phyloP scores from a whole-genome alignment of 2,888 invertebrate genomes.

The Clivina fossor region DNA sequence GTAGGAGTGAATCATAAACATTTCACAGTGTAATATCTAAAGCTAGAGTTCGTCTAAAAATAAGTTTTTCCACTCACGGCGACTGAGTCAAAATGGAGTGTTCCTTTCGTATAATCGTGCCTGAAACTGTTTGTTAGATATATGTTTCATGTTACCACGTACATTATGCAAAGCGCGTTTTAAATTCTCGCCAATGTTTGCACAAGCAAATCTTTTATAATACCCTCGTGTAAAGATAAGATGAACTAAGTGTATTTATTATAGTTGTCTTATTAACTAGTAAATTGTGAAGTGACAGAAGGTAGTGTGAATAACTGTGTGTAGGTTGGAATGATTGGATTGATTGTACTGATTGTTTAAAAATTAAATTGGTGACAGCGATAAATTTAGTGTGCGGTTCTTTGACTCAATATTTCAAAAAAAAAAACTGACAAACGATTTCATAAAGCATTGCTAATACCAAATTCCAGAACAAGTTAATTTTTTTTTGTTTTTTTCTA shows the following conservation, averaged over 20 bases:
- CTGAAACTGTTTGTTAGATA: background rate
- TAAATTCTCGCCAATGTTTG: conserved; percentile 7
- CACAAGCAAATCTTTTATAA: conserved; percentile 11
- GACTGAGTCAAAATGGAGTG: conserved; percentile 21
- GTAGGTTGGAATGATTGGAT: no score
- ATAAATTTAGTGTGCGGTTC: no score
- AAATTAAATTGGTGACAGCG: no score
- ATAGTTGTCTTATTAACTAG: background rate
- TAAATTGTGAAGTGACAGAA: background rate
- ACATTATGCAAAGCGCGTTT: no score
- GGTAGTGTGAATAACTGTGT: no score
- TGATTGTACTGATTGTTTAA: no score
- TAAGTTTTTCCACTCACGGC: conserved; percentile 3
- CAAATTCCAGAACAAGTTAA: no score
- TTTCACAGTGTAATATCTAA: conserved; percentile 15
- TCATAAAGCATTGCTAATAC: no score
- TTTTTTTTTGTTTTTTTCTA: no score
- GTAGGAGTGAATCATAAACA: conserved; percentile 26
- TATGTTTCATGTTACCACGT: background rate
- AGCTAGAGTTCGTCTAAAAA: conserved; percentile 24
- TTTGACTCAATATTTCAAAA: no score
- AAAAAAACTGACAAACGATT: no score
- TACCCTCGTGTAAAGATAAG: conserved; percentile 10
- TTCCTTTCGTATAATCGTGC: background rate
- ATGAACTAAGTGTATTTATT: background rate